Evolutionary conservation across 2,113 vertebrate species (phyloP).

Genomic region (Scomber scombrus): DNA sequence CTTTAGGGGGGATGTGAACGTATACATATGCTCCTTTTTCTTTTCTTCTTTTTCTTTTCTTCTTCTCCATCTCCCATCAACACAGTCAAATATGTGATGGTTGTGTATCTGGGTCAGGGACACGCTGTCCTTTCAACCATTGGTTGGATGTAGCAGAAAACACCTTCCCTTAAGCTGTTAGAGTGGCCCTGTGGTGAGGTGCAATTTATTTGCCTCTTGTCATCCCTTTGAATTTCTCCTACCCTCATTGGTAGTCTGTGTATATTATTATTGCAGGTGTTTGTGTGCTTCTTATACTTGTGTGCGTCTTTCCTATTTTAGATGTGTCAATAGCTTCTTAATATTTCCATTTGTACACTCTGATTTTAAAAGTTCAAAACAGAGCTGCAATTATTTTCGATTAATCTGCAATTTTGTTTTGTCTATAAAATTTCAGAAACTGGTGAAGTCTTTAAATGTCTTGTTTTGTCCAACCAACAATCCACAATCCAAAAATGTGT

Average conservation of each 20-base stretch:
- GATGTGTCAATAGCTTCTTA: neutral
- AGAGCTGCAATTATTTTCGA: neutral
- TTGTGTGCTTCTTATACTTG: constrained; percentile 12
- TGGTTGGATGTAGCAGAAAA: constrained; percentile 48
- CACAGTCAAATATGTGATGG: constrained; percentile 23
- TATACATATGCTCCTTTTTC: constrained; percentile 7
- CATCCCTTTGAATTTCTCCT: constrained; percentile 38
- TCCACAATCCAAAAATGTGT: too few relatives aligned
- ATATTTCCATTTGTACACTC: neutral
- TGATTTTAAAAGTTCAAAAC: neutral
- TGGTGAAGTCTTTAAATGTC: too few relatives aligned
- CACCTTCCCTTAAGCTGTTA: constrained; percentile 54
- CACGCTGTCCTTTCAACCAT: constrained; percentile 44
- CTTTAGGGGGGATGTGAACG: neutral
- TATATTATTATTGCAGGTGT: constrained; percentile 29
- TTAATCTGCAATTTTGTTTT: neutral
- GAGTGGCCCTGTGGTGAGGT: constrained; percentile 19
- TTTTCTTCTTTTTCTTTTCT: neutral
- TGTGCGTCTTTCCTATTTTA: neutral
- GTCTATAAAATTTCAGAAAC: neutral
- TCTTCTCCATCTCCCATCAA: constrained; percentile 16
- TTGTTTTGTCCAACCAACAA: too few relatives aligned
- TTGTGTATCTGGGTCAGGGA: constrained; percentile 79
- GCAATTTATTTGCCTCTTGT: constrained; percentile 58
- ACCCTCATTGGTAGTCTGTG: constrained; percentile 30